Conservation (phyloP, 2,888 invertebrate species). For the Drosophila putrida region DNA sequence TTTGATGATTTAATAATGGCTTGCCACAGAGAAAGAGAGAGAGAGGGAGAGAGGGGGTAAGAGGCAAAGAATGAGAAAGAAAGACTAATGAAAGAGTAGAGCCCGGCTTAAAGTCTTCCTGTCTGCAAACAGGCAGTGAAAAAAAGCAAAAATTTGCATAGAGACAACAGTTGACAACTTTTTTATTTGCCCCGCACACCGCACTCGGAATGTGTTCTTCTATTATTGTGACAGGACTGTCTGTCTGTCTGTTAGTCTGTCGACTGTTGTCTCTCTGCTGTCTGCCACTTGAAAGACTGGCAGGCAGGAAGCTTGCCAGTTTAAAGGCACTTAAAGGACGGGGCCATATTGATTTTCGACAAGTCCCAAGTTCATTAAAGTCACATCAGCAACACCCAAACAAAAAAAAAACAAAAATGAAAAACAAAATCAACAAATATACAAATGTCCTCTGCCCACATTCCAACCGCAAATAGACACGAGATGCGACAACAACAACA, state of each 20-base stretch:
- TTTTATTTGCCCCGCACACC: slow-evolving; percentile 41
- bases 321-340: slow-evolving; percentile 55
- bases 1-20: slow-evolving; percentile 72
- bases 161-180: slow-evolving; percentile 70
- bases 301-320: slow-evolving; percentile 32
- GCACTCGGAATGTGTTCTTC: slow-evolving; percentile 55
- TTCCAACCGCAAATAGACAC: slow-evolving; percentile 74
- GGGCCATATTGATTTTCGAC: slow-evolving; percentile 64
- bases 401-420: slow-evolving; percentile 17
- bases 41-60: background rate
- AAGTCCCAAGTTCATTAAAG: slow-evolving; percentile 74
- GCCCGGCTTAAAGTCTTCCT: slow-evolving; percentile 41
- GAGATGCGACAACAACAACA: slow-evolving; percentile 47
- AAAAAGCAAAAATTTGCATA: slow-evolving; percentile 59
- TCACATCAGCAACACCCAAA: slow-evolving; percentile 63
- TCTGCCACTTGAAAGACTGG: slow-evolving; percentile 33
- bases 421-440: slow-evolving; percentile 19
- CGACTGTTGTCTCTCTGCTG: slow-evolving; percentile 31
- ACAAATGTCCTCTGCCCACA: slow-evolving; percentile 49
- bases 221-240: slow-evolving; percentile 65
- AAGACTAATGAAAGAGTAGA: slow-evolving; percentile 37
- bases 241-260: slow-evolving; percentile 12
- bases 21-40: slow-evolving; percentile 5
- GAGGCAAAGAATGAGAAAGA: background rate
- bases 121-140: slow-evolving; percentile 12